phyloP scores from a whole-genome alignment of 2,888 invertebrate species.

The Gymnosoma rotundatum region DNA sequence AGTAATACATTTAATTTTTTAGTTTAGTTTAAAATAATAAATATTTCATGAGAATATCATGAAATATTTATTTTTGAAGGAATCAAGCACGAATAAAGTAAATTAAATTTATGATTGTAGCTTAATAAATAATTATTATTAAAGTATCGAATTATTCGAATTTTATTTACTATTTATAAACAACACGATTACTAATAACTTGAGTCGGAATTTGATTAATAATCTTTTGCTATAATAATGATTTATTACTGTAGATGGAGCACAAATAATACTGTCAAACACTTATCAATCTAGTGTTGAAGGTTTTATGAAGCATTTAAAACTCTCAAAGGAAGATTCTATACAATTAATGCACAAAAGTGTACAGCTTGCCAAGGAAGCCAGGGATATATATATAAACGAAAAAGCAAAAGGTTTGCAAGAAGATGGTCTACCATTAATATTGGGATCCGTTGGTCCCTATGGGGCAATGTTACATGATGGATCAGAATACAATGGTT shows the following conservation, averaged over 20 bases:
- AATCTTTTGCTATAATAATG: background rate
- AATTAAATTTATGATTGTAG: too few species aligned
- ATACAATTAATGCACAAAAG: slow-evolving; percentile 88
- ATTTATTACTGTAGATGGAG: slow-evolving; percentile 86
- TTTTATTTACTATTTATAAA: too few species aligned
- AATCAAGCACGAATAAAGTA: too few species aligned
- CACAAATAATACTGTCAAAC: slow-evolving; percentile 93
- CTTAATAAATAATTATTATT: too few species aligned
- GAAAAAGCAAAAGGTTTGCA: slow-evolving; percentile 48
- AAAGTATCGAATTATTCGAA: too few species aligned
- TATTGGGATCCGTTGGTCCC: slow-evolving; percentile 95
- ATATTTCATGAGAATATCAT: too few species aligned
- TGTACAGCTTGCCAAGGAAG: slow-evolving; percentile 88
- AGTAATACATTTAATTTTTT: too few species aligned
- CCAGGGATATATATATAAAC: slow-evolving; percentile 84
- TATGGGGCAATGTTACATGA: slow-evolving; percentile 95
- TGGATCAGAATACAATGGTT: slow-evolving; percentile 95
- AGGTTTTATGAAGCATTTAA: slow-evolving; percentile 89
- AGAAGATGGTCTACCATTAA: slow-evolving; percentile 83
- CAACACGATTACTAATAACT: too few species aligned
- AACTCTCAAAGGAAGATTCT: slow-evolving; percentile 86
- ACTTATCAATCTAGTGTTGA: slow-evolving; percentile 93
- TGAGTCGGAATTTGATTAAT: too few species aligned
- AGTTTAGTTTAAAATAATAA: too few species aligned
- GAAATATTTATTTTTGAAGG: too few species aligned